Conservation (phyloP, 2,113 vertebrate genomes). For the Ailurus styani region DNA sequence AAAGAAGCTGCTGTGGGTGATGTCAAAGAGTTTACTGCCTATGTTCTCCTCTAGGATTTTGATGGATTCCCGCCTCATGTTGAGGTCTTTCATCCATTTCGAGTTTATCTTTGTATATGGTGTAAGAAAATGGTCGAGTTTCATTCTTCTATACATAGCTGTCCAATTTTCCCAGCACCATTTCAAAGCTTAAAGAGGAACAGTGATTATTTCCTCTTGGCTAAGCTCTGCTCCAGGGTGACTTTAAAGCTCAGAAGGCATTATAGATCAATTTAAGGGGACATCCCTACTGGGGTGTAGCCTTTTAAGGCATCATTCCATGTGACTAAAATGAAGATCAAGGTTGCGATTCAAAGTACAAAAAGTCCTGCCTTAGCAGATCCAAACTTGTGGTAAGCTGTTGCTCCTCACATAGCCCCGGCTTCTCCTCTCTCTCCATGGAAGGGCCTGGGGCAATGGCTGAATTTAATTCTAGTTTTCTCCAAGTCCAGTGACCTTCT, state of each 20-base stretch:
- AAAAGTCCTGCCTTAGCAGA: conserved; percentile 18
- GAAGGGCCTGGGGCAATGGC: background rate
- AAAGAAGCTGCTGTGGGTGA: too few relatives aligned
- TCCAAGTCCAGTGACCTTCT: background rate
- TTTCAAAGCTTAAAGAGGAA: background rate
- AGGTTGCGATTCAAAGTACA: conserved; percentile 18
- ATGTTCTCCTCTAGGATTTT: too few relatives aligned
- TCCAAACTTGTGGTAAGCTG: conserved; percentile 21
- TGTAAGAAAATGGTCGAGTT: too few relatives aligned
- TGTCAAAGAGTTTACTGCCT: too few relatives aligned
- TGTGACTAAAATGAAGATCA: conserved; percentile 47
- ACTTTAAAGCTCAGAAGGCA: background rate
- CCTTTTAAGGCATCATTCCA: background rate
- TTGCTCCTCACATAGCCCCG: background rate
- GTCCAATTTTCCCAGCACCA: too few relatives aligned
- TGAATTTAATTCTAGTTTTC: background rate
- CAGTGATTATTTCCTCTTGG: background rate
- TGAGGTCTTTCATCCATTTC: too few relatives aligned
- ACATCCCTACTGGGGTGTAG: background rate
- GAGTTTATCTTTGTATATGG: too few relatives aligned
- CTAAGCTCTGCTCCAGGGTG: background rate
- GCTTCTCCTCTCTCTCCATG: background rate
- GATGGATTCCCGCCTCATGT: too few relatives aligned
- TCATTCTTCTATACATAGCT: too few relatives aligned
- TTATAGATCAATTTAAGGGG: background rate